phyloP scores from a whole-genome alignment of 2,888 invertebrate species.

The Ligdia adustata region DNA sequence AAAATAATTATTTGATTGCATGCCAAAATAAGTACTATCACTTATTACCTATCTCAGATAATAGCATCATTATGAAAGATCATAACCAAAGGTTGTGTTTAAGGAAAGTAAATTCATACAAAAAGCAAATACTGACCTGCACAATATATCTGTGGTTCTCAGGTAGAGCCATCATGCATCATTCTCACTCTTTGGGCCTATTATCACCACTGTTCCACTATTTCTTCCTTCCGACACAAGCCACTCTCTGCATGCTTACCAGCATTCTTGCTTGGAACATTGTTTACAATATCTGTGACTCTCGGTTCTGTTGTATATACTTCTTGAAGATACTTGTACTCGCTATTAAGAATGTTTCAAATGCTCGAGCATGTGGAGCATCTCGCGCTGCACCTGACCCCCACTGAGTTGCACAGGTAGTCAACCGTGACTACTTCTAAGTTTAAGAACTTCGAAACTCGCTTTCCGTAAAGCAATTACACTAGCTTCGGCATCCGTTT shows the following conservation, averaged over 20 bases:
- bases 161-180: conserved; percentile 83
- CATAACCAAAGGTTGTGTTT: no score
- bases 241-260: conserved; percentile 37
- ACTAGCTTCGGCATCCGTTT: conserved; percentile 12
- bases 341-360: conserved; percentile 20
- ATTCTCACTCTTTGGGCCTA: conserved; percentile 62
- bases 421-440: conserved; percentile 70
- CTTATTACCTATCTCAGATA: no score
- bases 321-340: background rate
- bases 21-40: no score
- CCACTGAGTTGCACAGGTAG: conserved; percentile 65
- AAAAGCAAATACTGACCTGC: conserved; percentile 83
- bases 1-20: no score
- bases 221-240: conserved; percentile 50
- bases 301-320: conserved; percentile 6
- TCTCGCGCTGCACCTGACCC: conserved; percentile 61
- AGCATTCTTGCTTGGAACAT: conserved; percentile 29
- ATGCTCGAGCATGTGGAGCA: conserved; percentile 36
- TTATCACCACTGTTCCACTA: conserved; percentile 44
- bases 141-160: conserved; percentile 89
- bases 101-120: background rate
- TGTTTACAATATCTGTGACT: conserved; percentile 12
- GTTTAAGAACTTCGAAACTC: conserved; percentile 51
- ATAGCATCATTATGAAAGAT: no score
- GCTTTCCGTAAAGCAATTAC: conserved; percentile 12